phyloP scores from a whole-genome alignment of 1,140 invertebrate genomes.

The Drosophila pallidifrons region DNA sequence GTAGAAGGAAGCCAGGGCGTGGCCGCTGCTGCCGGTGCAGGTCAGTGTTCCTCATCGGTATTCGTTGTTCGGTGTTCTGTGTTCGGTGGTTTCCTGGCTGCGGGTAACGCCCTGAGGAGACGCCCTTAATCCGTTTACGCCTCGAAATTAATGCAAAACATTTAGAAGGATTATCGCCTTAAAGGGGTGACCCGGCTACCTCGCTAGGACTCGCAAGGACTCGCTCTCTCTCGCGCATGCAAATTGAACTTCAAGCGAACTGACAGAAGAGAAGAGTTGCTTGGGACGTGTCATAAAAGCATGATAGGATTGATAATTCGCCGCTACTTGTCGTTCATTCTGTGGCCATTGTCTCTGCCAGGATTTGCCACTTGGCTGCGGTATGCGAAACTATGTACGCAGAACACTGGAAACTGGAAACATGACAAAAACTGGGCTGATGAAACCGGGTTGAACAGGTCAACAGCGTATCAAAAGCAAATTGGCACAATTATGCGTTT shows the following conservation, averaged over 20 bases:
- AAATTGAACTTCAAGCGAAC: slow-evolving; percentile 26
- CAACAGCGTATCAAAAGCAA: slow-evolving; percentile 58
- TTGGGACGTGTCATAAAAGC: slow-evolving; percentile 61
- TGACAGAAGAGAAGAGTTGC: slow-evolving; percentile 18
- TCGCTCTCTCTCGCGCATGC: slow-evolving; percentile 5
- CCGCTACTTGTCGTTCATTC: slow-evolving; percentile 78
- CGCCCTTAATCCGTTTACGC: slow-evolving; percentile 80
- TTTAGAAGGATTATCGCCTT: slow-evolving; percentile 79
- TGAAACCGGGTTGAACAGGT: slow-evolving; percentile 24
- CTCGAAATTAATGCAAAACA: slow-evolving; percentile 82
- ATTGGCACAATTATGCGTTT: slow-evolving; percentile 72
- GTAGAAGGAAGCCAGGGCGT: slow-evolving; percentile 30
- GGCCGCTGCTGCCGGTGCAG: slow-evolving; percentile 44
- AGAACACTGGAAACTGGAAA: slow-evolving; percentile 8
- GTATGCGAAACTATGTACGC: slow-evolving; percentile 25
- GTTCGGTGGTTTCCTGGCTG: slow-evolving; percentile 70
- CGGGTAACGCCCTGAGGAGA: slow-evolving; percentile 64
- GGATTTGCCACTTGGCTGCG: slow-evolving; percentile 78
- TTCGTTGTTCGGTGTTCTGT: slow-evolving; percentile 35
- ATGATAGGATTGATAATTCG: slow-evolving; percentile 82
- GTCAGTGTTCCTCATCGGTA: slow-evolving; percentile 27
- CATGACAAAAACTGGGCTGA: slow-evolving; percentile 10
- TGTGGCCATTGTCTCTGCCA: slow-evolving; percentile 54
- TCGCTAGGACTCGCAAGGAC: not conserved
- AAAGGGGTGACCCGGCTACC: slow-evolving; percentile 52